Evolutionary conservation across 2,113 vertebrate genomes (phyloP).

Genomic region (Oplegnathus fasciatus): DNA sequence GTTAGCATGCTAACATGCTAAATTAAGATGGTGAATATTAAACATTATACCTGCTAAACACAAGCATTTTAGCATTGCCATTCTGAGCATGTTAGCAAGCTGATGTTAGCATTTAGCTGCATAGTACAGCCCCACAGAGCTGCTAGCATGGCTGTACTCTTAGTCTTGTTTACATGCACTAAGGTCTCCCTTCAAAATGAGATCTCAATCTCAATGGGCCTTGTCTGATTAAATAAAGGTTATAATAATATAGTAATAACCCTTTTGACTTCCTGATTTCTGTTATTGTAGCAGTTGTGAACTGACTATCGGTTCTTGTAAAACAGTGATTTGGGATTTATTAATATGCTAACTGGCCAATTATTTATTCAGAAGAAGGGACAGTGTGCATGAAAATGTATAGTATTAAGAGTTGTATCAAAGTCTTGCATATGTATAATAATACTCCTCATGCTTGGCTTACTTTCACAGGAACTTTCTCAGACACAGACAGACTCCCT

Average conservation of each 20-base stretch:
- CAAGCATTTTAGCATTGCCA: no score
- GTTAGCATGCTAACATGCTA: no score
- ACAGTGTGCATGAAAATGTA: neutral
- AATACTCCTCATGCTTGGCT: conserved; percentile 4
- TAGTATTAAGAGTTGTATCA: neutral
- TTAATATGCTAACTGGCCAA: no score
- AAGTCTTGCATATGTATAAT: neutral
- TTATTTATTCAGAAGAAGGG: neutral
- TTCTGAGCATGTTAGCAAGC: no score
- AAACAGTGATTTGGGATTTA: neutral
- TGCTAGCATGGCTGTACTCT: neutral
- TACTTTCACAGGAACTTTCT: conserved; percentile 38
- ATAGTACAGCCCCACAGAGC: no score
- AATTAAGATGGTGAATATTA: no score
- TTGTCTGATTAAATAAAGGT: neutral
- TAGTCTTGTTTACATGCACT: neutral
- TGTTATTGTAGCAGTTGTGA: neutral
- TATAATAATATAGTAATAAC: neutral
- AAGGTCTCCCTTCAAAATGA: neutral
- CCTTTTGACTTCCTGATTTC: neutral
- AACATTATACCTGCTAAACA: no score
- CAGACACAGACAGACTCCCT: conserved; percentile 23
- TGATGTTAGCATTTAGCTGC: no score
- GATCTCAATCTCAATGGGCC: neutral
- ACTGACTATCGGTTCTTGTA: neutral